These are phyloP conservation scores for Peromyscus californicus DNA, from an alignment of 2,113 vertebrate genomes.

Conservation along the genomic window DNA sequence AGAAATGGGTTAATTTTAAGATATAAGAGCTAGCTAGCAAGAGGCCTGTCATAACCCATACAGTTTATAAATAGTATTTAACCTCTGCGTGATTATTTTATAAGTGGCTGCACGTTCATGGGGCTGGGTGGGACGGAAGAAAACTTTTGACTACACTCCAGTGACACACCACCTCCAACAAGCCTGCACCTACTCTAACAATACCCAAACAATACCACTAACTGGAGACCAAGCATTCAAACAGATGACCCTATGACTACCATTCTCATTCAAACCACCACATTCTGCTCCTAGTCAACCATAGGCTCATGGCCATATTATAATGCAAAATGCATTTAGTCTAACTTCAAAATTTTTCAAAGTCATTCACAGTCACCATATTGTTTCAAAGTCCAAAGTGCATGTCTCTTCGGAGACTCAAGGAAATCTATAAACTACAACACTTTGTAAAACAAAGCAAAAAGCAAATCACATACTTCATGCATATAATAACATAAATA, in stretches of 20 bases:
- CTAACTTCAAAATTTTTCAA: not conserved
- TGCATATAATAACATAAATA: not conserved
- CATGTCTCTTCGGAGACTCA: not conserved
- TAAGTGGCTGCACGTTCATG: too few relatives aligned
- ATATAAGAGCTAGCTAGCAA: too few relatives aligned
- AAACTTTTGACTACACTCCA: not conserved
- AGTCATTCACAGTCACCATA: not conserved
- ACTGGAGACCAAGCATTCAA: not conserved
- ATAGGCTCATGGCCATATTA: not conserved
- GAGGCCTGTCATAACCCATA: too few relatives aligned
- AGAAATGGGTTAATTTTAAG: too few relatives aligned
- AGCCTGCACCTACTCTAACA: too few relatives aligned
- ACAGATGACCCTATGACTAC: not conserved
- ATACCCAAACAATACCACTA: too few relatives aligned
- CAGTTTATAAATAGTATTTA: too few relatives aligned
- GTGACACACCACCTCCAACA: not conserved
- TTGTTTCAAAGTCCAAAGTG: not conserved
- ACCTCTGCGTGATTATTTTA: too few relatives aligned
- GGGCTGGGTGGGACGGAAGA: too few relatives aligned
- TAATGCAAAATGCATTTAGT: not conserved
- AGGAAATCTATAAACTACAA: not conserved
- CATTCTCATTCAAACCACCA: not conserved
- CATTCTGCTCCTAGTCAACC: not conserved
- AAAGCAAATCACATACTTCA: not conserved
- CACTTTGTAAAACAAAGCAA: not conserved